These are phyloP conservation scores for Cerceris ruficornis DNA, from an alignment of 2,888 invertebrate species.

Conservation along the genomic window DNA sequence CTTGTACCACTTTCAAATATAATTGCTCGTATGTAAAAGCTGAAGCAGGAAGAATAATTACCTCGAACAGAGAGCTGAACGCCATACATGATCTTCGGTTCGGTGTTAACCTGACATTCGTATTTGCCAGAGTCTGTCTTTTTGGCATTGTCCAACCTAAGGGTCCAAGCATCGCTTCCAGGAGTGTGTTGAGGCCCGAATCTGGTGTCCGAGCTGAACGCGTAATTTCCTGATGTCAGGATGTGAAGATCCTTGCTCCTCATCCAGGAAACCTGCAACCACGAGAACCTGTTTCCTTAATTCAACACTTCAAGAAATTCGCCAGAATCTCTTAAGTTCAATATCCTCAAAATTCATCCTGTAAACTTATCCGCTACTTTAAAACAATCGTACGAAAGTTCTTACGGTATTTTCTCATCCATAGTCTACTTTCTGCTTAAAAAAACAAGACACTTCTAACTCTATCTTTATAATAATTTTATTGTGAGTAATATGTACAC, in stretches of 20 bases:
- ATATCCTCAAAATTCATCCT: not conserved
- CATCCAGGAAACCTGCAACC: slow-evolving; percentile 89
- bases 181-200: slow-evolving; percentile 84
- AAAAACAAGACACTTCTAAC: too few species aligned
- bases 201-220: slow-evolving; percentile 87
- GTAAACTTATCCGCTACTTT: too few species aligned
- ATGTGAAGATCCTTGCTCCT: slow-evolving; percentile 88
- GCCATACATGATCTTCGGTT: slow-evolving; percentile 88
- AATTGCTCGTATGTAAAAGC: too few species aligned
- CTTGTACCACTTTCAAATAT: too few species aligned
- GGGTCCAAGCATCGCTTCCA: slow-evolving; percentile 84
- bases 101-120: slow-evolving; percentile 90
- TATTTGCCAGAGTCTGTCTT: slow-evolving; percentile 86
- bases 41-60: slow-evolving; percentile 69
- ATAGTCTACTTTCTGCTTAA: too few species aligned
- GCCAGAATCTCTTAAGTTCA: too few species aligned
- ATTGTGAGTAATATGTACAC: too few species aligned
- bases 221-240: slow-evolving; percentile 85
- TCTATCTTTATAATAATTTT: too few species aligned
- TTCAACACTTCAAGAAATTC: not conserved
- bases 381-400: too few species aligned
- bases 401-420: too few species aligned
- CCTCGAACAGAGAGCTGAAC: slow-evolving; percentile 86
- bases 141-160: slow-evolving; percentile 85
- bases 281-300: slow-evolving; percentile 29